These are phyloP conservation scores for Nilaparvata lugens DNA, from an alignment of 1,140 invertebrate genomes.

Conservation along the genomic window DNA sequence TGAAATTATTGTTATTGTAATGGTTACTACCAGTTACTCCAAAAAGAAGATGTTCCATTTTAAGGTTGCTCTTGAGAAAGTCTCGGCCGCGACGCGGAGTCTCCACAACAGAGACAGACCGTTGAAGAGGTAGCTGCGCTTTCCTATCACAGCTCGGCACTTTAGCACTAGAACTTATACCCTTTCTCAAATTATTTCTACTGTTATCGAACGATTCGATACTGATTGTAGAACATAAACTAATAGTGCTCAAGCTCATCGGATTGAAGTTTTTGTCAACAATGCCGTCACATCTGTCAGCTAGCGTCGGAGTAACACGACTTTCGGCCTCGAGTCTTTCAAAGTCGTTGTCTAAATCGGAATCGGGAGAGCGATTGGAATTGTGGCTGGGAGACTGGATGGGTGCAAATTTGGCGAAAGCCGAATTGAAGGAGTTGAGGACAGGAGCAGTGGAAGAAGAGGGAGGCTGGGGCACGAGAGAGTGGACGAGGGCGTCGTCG, in stretches of 20 bases:
- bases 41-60: constrained; percentile 24
- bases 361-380: constrained; percentile 5
- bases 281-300: background rate
- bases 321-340: constrained; percentile 6
- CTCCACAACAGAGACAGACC: constrained; percentile 19
- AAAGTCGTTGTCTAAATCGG: constrained; percentile 6
- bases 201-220: constrained; percentile 25
- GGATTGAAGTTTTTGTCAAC: constrained; percentile 18
- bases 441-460: constrained; percentile 14
- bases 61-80: constrained; percentile 14
- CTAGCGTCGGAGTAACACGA: background rate
- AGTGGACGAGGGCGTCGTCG: constrained; percentile 13
- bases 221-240: constrained; percentile 37
- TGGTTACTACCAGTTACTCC: constrained; percentile 5
- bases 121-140: constrained; percentile 2
- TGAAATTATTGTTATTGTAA: background rate
- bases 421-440: constrained; percentile 34
- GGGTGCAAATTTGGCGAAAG: constrained; percentile 36
- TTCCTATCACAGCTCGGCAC: constrained; percentile 9
- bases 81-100: constrained; percentile 6
- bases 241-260: constrained; percentile 36
- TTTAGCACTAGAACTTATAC: constrained; percentile 6
- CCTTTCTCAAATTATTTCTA: constrained; percentile 11
- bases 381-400: constrained; percentile 16
- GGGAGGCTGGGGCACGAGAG: constrained; percentile 5